These are phyloP conservation scores for Trachelus tabidus DNA, from an alignment of 2,888 invertebrate genomes.

Conservation along the genomic window DNA sequence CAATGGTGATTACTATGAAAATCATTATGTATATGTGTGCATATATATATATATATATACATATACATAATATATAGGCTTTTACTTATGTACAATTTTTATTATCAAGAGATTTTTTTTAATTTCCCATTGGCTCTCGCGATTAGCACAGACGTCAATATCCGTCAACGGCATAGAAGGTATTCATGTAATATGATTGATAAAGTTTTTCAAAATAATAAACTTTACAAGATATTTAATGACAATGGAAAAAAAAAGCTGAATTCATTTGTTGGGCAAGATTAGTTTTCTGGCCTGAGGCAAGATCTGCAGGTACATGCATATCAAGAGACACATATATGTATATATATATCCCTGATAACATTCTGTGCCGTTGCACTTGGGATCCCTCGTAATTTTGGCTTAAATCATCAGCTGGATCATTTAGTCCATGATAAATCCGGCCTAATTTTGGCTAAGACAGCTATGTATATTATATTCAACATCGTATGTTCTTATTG, in stretches of 20 bases:
- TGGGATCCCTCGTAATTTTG: constrained; percentile 5
- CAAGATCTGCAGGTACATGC: background rate
- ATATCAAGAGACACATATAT: background rate
- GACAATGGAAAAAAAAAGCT: background rate
- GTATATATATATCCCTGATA: background rate
- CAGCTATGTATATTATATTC: constrained; percentile 21
- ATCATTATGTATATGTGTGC: background rate
- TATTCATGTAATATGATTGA: background rate
- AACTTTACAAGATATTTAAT: background rate
- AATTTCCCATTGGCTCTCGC: background rate
- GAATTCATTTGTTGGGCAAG: background rate
- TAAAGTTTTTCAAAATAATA: background rate
- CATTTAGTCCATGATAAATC: constrained; percentile 7
- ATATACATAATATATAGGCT: constrained; percentile 36
- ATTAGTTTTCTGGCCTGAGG: no score
- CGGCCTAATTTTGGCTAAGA: constrained; percentile 20
- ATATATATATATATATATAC: constrained; percentile 8
- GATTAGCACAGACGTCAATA: background rate
- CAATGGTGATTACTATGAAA: constrained; percentile 34
- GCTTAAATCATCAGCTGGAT: constrained; percentile 10
- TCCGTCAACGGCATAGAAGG: background rate
- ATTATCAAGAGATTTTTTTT: constrained; percentile 28
- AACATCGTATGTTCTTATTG: constrained; percentile 22
- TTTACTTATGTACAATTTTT: constrained; percentile 38
- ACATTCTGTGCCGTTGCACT: background rate